Percentiles rank a stretch among this genome's conserved stretches.
Conservation (phyloP, 2,113 vertebrate species). For the Sebastes fasciatus region DNA sequence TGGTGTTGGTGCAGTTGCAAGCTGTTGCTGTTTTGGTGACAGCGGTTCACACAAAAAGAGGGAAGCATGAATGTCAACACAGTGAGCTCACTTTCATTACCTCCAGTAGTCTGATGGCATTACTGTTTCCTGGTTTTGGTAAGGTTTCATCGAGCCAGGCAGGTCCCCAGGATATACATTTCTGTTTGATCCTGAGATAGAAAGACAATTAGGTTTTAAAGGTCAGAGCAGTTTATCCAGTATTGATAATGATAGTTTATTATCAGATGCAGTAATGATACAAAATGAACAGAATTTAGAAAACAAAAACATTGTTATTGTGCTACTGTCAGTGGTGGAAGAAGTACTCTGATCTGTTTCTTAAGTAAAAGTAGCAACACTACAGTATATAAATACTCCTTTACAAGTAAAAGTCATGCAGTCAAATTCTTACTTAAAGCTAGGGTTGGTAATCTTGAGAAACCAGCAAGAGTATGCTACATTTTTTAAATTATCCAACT, state of each 20-base stretch:
- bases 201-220: conserved; percentile 5
- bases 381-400: not conserved
- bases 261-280: not conserved
- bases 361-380: not conserved
- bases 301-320: not conserved
- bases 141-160: conserved; percentile 74
- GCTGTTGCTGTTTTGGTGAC: conserved; percentile 1
- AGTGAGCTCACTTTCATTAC: conserved; percentile 62
- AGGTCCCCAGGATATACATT: conserved; percentile 77
- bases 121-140: conserved; percentile 82
- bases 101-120: conserved; percentile 82
- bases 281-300: not conserved
- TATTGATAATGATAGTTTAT: not conserved
- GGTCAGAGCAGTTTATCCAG: not conserved
- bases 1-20: not conserved
- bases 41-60: not conserved
- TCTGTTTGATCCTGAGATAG: conserved; percentile 77
- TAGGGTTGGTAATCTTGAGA: too few species aligned
- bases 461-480: too few species aligned
- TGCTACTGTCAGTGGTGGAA: not conserved
- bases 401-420: not conserved
- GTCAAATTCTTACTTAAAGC: too few species aligned
- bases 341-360: not conserved
- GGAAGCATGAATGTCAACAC: not conserved
- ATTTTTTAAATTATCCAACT: too few species aligned